phyloP scores from a whole-genome alignment of 2,888 invertebrate species.

The Allolobophora icterica region DNA sequence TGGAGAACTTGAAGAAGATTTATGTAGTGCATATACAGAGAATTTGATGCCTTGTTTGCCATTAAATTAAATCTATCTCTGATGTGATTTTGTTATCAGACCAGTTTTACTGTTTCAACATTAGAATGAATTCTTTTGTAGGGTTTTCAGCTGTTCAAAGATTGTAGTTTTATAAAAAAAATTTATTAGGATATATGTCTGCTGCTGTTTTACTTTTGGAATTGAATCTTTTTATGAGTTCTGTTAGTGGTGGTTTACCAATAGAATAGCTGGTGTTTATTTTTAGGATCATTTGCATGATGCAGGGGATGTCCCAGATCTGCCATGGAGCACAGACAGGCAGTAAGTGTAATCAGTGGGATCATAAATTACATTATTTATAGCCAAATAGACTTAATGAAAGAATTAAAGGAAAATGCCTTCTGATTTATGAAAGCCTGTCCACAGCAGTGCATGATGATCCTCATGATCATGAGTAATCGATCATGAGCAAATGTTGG shows the following conservation, averaged over 20 bases:
- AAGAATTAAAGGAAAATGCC: not conserved
- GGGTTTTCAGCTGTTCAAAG: not conserved
- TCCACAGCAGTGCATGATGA: not conserved
- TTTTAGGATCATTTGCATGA: constrained; percentile 11
- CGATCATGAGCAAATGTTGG: not conserved
- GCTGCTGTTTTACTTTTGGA: too few species aligned
- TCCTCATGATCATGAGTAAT: not conserved
- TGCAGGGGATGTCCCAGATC: constrained; percentile 25
- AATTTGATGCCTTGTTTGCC: not conserved
- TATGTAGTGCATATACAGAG: not conserved
- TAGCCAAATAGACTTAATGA: not conserved
- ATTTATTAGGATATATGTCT: not conserved
- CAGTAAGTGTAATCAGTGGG: not conserved
- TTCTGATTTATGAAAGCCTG: not conserved
- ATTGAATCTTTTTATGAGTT: not conserved
- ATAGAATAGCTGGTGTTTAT: not conserved
- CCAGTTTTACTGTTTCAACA: not conserved
- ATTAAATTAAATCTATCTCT: not conserved
- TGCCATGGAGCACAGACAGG: constrained; percentile 23
- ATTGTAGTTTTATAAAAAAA: not conserved
- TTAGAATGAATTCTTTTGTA: not conserved
- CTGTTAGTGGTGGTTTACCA: not conserved
- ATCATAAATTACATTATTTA: not conserved
- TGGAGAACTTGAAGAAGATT: too few species aligned
- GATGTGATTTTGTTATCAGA: not conserved